Evolutionary conservation across 2,797 vertebrate species (phyloP).

Genomic region (Coluber constrictor): DNA sequence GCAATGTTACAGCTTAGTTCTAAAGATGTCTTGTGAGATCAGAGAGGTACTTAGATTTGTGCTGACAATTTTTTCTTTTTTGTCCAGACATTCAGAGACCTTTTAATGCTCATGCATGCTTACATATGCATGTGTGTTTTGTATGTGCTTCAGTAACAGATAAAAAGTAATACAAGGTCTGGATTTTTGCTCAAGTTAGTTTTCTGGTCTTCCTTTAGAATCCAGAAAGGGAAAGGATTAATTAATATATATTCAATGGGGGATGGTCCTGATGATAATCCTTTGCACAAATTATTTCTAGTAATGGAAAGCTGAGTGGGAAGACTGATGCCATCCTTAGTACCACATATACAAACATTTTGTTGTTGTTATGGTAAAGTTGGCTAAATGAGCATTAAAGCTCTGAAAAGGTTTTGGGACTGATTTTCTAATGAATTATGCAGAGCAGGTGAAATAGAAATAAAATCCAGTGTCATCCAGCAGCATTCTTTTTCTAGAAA

Average conservation of each 20-base stretch:
- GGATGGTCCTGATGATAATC: background rate
- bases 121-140: background rate
- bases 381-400: background rate
- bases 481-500: constrained; percentile 19
- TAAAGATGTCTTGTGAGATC: background rate
- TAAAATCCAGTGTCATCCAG: background rate
- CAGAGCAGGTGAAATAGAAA: background rate
- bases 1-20: background rate
- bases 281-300: background rate
- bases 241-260: background rate
- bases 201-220: background rate
- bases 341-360: background rate
- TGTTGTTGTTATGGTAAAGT: background rate
- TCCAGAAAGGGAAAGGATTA: background rate
- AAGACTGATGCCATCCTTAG: background rate
- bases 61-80: background rate
- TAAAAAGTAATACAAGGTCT: background rate
- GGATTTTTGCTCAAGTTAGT: background rate
- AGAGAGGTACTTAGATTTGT: background rate
- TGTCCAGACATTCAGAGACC: background rate
- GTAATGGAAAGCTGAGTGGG: background rate
- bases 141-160: background rate
- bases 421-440: background rate
- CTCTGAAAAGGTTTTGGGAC: background rate
- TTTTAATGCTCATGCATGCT: background rate